Percentiles rank a stretch among this genome's conserved stretches.
Evolutionary conservation across 2,888 invertebrate species (phyloP).

Genomic region (Lingula anatina): DNA sequence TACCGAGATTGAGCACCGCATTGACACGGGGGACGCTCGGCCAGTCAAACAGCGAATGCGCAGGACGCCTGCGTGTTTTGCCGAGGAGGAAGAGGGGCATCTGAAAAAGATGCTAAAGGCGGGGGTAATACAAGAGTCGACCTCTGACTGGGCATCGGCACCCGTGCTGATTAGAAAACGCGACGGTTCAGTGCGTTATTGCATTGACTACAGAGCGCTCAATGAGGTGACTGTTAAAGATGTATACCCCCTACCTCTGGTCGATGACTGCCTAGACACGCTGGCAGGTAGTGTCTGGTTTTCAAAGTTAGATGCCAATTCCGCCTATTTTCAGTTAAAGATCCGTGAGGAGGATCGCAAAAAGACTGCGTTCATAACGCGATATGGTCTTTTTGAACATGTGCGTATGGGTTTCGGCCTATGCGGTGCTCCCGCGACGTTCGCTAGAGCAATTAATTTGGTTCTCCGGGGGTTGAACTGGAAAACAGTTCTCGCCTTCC

Average conservation of each 20-base stretch:
- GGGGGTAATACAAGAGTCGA: too few species aligned
- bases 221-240: neutral
- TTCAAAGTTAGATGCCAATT: too few species aligned
- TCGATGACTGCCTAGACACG: constrained; percentile 7
- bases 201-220: neutral
- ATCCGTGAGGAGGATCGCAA: constrained; percentile 4
- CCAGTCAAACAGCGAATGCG: constrained; percentile 3
- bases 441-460: constrained; percentile 9
- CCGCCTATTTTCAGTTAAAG: constrained; percentile 7
- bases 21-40: constrained; percentile 2
- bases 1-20: neutral
- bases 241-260: constrained; percentile 1
- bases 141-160: neutral
- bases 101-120: neutral
- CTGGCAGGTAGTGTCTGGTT: constrained; percentile 6
- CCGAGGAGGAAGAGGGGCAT: neutral
- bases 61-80: neutral
- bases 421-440: constrained; percentile 10
- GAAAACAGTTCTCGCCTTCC: constrained; percentile 2
- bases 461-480: constrained; percentile 6
- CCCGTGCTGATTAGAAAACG: neutral
- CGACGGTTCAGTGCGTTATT: constrained; percentile 2
- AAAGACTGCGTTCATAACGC: constrained; percentile 8
- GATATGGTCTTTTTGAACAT: constrained; percentile 5
- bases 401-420: constrained; percentile 6